Conservation (phyloP, 2,113 vertebrate species). For the Xiphophorus couchianus region DNA sequence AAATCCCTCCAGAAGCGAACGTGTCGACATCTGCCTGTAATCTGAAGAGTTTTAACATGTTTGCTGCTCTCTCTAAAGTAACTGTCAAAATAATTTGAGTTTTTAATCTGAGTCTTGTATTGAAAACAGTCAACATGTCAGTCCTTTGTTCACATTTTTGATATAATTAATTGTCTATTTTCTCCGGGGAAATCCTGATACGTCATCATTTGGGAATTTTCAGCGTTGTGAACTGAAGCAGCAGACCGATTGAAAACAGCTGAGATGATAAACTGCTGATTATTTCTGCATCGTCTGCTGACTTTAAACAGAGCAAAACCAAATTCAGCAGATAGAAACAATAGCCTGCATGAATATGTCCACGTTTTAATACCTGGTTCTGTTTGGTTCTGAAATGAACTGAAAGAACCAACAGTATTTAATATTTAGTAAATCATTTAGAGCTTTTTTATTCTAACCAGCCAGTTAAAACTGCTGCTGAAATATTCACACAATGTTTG, state of each 20-base stretch:
- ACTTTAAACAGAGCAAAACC: not conserved
- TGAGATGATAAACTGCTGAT: not conserved
- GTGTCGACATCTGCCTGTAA: conserved; percentile 19
- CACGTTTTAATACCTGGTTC: not conserved
- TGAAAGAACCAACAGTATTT: too few species aligned
- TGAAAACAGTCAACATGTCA: not conserved
- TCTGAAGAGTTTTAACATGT: conserved; percentile 6
- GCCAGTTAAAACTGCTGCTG: too few species aligned
- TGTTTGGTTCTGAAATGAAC: too few species aligned
- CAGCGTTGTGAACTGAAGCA: not conserved
- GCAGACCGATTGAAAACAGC: not conserved
- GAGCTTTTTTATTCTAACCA: too few species aligned
- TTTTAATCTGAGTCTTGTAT: not conserved
- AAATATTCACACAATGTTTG: too few species aligned
- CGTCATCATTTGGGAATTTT: not conserved
- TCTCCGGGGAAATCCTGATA: not conserved
- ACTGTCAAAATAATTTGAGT: not conserved
- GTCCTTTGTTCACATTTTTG: not conserved
- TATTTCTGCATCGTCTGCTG: not conserved
- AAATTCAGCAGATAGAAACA: not conserved
- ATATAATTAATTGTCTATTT: not conserved
- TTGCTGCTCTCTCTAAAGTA: not conserved
- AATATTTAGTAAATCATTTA: too few species aligned
- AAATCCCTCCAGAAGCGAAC: conserved; percentile 12
- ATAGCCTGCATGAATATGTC: not conserved